Evolutionary conservation across 1,140 invertebrate species (phyloP).

Genomic region (Cydia pomonella): DNA sequence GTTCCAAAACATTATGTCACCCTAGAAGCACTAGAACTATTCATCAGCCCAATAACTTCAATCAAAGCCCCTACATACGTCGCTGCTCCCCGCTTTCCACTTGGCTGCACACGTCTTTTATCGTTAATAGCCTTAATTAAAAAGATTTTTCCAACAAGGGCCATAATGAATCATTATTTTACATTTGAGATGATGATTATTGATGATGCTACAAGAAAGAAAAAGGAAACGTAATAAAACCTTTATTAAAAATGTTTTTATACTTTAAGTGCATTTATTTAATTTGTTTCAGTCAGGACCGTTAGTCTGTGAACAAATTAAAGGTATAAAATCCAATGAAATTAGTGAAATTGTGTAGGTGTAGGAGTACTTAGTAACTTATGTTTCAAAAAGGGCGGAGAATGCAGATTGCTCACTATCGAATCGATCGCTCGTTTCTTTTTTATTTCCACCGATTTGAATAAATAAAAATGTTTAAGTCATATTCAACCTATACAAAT

Average conservation of each 20-base stretch:
- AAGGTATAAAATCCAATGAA: too few species aligned
- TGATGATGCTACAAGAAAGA: conserved; percentile 14
- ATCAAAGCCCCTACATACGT: conserved; percentile 10
- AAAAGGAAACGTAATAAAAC: neutral
- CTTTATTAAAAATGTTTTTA: neutral
- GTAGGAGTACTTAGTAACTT: too few species aligned
- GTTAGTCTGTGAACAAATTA: too few species aligned
- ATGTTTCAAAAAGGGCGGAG: too few species aligned
- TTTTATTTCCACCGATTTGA: too few species aligned
- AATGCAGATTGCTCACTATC: too few species aligned
- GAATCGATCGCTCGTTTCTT: too few species aligned
- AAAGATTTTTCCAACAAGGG: conserved; percentile 31
- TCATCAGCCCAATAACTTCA: conserved; percentile 22
- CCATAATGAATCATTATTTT: conserved; percentile 33
- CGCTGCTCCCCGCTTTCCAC: conserved; percentile 19
- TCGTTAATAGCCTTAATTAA: conserved; percentile 33
- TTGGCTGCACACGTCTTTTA: conserved; percentile 32
- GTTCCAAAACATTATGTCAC: neutral
- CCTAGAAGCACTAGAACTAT: neutral
- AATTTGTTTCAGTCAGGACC: too few species aligned
- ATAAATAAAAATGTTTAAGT: too few species aligned
- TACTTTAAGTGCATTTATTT: neutral
- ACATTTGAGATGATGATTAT: conserved; percentile 25
- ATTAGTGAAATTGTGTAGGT: too few species aligned
- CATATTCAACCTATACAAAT: too few species aligned